Evolutionary conservation across 2,797 vertebrate genomes (phyloP), one percentile per base, ranked within the genome.

Genomic region (Squalus acanthias): DNA sequence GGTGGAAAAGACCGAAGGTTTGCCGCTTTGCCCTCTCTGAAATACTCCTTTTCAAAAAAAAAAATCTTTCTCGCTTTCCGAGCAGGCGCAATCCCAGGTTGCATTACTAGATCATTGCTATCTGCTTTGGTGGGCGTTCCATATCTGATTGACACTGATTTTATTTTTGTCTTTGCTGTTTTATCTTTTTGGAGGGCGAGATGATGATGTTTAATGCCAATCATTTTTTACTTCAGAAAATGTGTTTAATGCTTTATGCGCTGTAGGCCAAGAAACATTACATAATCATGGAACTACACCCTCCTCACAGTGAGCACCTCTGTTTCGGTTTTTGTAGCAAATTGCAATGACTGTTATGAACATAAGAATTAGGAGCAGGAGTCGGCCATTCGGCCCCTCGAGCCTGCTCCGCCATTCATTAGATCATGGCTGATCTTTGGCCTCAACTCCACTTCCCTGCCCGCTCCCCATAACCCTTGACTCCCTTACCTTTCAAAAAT

Each of bases 11-110:
- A 96, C 60, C 97, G 97, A 98, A 99, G 98, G 98, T 99, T 99
- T 98, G 98, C 98, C 98, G 98, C 98, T 99, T 99, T 98, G 98
- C 98, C 97, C 97, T 98, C 97, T 97, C 96, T 97, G 96, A 96
- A 96, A 74, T 46, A 74, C 24, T 72, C 69, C 46, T 74, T 53
- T 29, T 15, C 9, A 53, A 50, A 69, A 57, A 60, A 89, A n/a
- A 57, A 22, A 69, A 93, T 93, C 91, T 46, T 24, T 26, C 20
- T 69, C 10, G 65, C 65, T 93, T 93, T 39, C 20, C 7, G 39
- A 7, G 33, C 91, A 69, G n/a, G 1, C 50, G 50, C n/a, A 67
- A 93, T 46, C 9, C 63, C 65, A 93, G 65, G 69, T 46, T 93
- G 46, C 17, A 69, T 65, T 65, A 63, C 60, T 24, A 69, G 91